Base-by-base conservation (phyloP, 2,797 vertebrate genomes). In the Betta splendens region DNA sequence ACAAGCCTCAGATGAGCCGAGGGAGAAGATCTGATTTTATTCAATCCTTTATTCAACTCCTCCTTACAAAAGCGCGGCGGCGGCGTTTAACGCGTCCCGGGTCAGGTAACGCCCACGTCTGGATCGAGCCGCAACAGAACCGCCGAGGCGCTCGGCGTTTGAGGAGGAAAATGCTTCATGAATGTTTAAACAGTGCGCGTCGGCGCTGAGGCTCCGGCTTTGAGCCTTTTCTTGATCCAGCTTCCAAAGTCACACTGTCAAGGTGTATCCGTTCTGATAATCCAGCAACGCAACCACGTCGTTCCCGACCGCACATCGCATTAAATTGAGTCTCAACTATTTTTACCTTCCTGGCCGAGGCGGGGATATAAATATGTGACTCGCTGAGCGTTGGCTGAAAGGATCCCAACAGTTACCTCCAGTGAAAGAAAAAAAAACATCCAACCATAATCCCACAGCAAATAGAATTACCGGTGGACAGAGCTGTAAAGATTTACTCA, bases 381-480 rank as follows among this genome's bases (percentile, higher is more conserved):
- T 47, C 23, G 18, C 26, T 12, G n/a, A 67, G 49, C 15, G 38
- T 15, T 56, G 40, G 43, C 65, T 75, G 54, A 78, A 47, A 65
- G 59, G 54, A 80, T 67, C 40, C 63, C 36, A 48, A 56, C 58
- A 54, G 58, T 71, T 80, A 58, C 68, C 48, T 63, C 49, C 22
- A 28, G 31, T 64, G 51, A 74, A 53, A 45, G 17, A 56, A 45
- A 74, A 53, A 45, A 17, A 56, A 45, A 51, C 53, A 83, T 83
- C 69, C 64, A 51, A 67, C 72, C 58, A 39, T 78, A 82, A 86
- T 85, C 77, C 73, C 63, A 81, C 46, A 15, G 54, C 73, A 86
- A 85, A 86, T 47, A 87, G 74, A 88, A 80, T 84, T 73, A 86
- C 61, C 38, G 46, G 46, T 51, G 57, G 83, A 79, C 74, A 64